Evolutionary conservation across 2,113 vertebrate genomes (phyloP).

Genomic region (Brachyhypopomus gauderio): DNA sequence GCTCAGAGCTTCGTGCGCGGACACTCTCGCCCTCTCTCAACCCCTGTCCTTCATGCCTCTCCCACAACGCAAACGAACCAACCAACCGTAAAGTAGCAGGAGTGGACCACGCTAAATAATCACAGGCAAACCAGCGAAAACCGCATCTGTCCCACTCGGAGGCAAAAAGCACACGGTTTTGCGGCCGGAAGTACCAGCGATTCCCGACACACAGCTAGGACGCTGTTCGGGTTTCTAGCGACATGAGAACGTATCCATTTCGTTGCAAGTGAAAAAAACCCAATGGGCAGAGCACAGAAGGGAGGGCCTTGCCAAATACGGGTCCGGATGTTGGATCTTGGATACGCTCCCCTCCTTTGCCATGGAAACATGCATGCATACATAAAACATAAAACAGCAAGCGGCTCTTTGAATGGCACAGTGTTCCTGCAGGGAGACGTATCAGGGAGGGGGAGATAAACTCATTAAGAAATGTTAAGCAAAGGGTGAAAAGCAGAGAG

Average conservation of each 20-base stretch:
- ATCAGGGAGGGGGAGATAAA: background rate
- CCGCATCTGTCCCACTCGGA: slow-evolving; percentile 78
- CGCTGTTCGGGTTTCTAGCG: background rate
- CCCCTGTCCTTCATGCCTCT: slow-evolving; percentile 44
- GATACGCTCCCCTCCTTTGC: background rate
- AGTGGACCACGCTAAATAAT: slow-evolving; percentile 66
- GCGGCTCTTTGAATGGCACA: background rate
- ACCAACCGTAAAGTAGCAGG: background rate
- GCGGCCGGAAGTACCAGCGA: slow-evolving; percentile 73
- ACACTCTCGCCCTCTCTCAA: slow-evolving; percentile 18
- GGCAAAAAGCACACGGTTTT: no score
- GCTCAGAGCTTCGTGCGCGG: slow-evolving; percentile 9
- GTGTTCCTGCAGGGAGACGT: background rate
- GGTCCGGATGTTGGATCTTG: slow-evolving; percentile 1
- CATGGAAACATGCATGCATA: background rate
- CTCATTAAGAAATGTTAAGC: background rate
- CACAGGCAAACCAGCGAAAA: slow-evolving; percentile 58
- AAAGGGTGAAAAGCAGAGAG: background rate
- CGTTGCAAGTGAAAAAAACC: slow-evolving; percentile 14
- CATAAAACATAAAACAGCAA: background rate
- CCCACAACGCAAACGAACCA: slow-evolving; percentile 23
- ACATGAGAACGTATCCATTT: slow-evolving; percentile 41
- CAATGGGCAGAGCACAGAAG: background rate
- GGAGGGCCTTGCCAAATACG: background rate
- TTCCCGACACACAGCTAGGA: slow-evolving; percentile 65